phyloP scores from a whole-genome alignment of 2,113 vertebrate species.

The Turnix velox region DNA sequence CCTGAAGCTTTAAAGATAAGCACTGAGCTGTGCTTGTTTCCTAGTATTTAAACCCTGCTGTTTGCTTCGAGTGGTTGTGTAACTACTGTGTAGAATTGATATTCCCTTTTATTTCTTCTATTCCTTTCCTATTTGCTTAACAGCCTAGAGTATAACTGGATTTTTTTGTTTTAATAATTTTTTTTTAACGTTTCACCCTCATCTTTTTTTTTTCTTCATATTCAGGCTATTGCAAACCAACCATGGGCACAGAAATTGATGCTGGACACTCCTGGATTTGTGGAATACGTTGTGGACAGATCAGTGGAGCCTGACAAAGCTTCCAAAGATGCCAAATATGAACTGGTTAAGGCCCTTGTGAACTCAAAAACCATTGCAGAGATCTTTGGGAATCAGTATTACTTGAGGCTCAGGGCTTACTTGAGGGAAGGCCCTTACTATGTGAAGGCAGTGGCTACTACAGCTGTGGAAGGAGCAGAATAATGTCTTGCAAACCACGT shows the following conservation, averaged over 20 bases:
- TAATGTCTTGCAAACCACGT: constrained; percentile 48
- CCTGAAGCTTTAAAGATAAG: background rate
- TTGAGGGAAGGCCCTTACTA: constrained; percentile 90
- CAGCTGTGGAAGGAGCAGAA: constrained; percentile 89
- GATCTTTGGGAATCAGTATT: constrained; percentile 87
- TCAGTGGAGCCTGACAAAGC: constrained; percentile 87
- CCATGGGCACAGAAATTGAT: constrained; percentile 92
- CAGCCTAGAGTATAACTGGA: background rate
- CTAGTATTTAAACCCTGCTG: background rate
- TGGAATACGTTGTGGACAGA: constrained; percentile 92
- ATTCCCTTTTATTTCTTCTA: background rate
- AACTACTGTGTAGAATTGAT: background rate
- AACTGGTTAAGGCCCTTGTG: constrained; percentile 87
- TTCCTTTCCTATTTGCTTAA: background rate
- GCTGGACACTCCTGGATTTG: constrained; percentile 87
- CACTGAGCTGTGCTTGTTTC: background rate
- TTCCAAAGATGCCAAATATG: constrained; percentile 92
- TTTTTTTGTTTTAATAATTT: rapidly evolving
- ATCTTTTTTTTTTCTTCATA: background rate
- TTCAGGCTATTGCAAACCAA: constrained; percentile 88
- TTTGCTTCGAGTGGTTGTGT: background rate
- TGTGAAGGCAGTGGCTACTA: constrained; percentile 82
- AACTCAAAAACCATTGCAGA: constrained; percentile 80
- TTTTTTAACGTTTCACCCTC: background rate
- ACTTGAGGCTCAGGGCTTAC: constrained; percentile 87